These are phyloP conservation scores for Mesoclemmys tuberculata DNA, from an alignment of 2,113 vertebrate genomes.

Conservation along the genomic window DNA sequence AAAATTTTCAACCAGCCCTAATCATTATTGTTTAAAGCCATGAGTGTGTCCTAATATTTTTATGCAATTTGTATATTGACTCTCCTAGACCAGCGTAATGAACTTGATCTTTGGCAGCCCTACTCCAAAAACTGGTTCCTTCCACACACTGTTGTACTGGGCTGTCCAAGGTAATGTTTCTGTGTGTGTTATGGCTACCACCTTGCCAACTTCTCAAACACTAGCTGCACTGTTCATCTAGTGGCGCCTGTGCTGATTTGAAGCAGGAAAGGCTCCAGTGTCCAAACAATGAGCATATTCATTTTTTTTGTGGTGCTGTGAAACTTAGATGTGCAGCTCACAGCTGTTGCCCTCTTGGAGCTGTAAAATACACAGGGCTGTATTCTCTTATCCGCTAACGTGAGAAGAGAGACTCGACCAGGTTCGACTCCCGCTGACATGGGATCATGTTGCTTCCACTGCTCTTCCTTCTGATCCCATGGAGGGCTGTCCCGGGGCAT, in stretches of 20 bases:
- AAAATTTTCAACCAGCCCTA: background rate
- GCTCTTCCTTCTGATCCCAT: background rate
- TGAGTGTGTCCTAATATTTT: background rate
- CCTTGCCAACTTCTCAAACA: background rate
- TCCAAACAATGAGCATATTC: background rate
- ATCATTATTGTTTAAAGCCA: background rate
- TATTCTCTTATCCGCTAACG: background rate
- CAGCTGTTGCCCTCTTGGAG: background rate
- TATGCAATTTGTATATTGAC: background rate
- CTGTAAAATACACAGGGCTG: background rate
- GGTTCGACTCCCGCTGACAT: background rate
- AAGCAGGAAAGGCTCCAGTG: background rate
- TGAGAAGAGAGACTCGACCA: background rate
- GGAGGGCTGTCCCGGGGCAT: background rate
- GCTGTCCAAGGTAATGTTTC: rapidly evolving
- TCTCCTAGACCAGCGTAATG: background rate
- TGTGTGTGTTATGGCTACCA: rapidly evolving
- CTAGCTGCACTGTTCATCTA: background rate
- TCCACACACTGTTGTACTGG: background rate
- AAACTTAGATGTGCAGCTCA: background rate
- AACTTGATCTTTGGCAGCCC: background rate
- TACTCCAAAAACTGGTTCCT: background rate
- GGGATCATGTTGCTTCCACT: background rate
- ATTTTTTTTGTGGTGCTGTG: background rate
- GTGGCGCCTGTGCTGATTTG: background rate